A percentile compares a stretch with the other conserved stretches of the same genome.
phyloP scores from a whole-genome alignment of 1,140 invertebrate genomes.

The Lordiphosa stackelbergi region DNA sequence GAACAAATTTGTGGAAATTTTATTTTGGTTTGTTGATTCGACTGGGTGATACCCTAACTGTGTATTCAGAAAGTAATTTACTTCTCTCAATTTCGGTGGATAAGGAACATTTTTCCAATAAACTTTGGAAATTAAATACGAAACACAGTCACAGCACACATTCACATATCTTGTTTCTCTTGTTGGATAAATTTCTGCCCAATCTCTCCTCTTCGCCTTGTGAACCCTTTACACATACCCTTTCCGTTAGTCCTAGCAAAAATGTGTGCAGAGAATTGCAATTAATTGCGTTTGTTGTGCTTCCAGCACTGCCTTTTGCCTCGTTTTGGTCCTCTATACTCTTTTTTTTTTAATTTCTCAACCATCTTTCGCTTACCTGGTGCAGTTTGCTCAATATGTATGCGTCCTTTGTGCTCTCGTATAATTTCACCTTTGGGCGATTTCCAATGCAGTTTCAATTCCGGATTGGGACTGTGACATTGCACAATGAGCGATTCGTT shows the following conservation, averaged over 20 bases:
- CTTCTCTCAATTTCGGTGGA: no score
- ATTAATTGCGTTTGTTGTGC: conserved; percentile 71
- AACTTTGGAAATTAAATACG: no score
- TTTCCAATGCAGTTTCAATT: conserved; percentile 71
- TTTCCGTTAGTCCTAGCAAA: conserved; percentile 11
- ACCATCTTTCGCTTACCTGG: conserved; percentile 36
- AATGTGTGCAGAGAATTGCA: conserved; percentile 40
- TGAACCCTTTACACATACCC: not conserved
- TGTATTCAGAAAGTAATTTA: no score
- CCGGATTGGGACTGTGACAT: conserved; percentile 63
- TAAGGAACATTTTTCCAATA: no score
- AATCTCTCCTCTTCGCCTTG: not conserved
- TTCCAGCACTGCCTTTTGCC: conserved; percentile 19
- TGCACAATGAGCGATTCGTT: conserved; percentile 77
- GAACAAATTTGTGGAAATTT: not conserved
- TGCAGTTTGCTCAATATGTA: conserved; percentile 74
- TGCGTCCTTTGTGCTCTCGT: conserved; percentile 71
- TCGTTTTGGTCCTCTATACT: not conserved
- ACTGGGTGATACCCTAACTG: not conserved
- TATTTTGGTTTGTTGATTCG: not conserved
- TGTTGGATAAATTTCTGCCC: no score
- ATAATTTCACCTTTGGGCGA: conserved; percentile 75
- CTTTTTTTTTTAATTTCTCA: conserved; percentile 15
- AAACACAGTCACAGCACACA: no score
- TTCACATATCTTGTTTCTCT: no score